phyloP scores from a whole-genome alignment of 1,140 invertebrate genomes.

The Daktulosphaira vitifoliae region DNA sequence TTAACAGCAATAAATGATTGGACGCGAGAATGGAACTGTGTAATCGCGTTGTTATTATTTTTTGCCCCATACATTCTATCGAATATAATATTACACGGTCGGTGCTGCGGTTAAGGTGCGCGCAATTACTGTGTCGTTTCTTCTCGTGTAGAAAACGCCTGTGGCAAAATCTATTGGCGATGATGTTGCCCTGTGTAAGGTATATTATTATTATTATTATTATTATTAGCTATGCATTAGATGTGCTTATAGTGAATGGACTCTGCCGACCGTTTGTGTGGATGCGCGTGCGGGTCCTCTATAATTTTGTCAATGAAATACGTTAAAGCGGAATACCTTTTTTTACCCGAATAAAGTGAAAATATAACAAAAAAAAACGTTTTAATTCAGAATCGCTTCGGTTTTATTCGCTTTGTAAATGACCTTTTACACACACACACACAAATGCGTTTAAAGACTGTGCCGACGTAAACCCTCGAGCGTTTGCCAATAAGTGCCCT shows the following conservation, averaged over 20 bases:
- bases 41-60: neutral
- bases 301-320: conserved; percentile 33
- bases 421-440: neutral
- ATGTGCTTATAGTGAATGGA: neutral
- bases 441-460: too few species aligned
- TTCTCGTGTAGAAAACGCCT: neutral
- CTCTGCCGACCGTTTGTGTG: neutral
- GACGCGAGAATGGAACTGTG: neutral
- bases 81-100: conserved; percentile 7
- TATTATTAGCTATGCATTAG: too few species aligned
- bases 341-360: conserved; percentile 5
- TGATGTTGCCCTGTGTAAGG: too few species aligned
- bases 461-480: too few species aligned
- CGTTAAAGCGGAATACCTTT: neutral
- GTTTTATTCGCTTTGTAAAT: neutral
- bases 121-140: too few species aligned
- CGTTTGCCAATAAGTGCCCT: too few species aligned
- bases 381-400: conserved; percentile 14
- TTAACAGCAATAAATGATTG: neutral
- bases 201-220: too few species aligned
- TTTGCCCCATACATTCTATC: too few species aligned
- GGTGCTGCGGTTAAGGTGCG: too few species aligned
- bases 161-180: neutral
- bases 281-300: conserved; percentile 1
- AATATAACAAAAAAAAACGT: conserved; percentile 12